Evolutionary conservation across 2,113 vertebrate genomes (phyloP).

Genomic region (Ptilorrhoa leucosticta): DNA sequence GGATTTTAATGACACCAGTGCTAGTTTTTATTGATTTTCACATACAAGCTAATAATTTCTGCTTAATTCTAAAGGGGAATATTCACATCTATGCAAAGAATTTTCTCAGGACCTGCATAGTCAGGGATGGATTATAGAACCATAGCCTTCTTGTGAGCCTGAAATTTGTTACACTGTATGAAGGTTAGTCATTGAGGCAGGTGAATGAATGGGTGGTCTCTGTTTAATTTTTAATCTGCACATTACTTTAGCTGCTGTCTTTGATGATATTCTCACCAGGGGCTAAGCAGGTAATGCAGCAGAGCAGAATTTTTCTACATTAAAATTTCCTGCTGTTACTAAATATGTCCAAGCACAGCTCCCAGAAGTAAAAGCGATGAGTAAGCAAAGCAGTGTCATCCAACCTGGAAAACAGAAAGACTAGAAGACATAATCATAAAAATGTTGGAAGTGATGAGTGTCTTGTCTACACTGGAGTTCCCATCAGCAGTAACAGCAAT

Average conservation of each 20-base stretch:
- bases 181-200: neutral
- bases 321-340: neutral
- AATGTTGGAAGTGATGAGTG: neutral
- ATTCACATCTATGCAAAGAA: neutral
- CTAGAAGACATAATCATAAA: neutral
- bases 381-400: neutral
- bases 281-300: neutral
- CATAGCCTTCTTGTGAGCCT: neutral
- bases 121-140: neutral
- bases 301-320: neutral
- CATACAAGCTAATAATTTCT: neutral
- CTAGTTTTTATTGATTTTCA: neutral
- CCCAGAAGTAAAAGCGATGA: conserved; percentile 2
- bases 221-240: neutral
- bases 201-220: neutral
- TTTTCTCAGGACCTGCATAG: neutral
- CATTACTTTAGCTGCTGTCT: neutral
- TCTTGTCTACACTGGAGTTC: neutral
- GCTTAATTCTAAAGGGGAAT: neutral
- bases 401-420: neutral
- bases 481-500: neutral
- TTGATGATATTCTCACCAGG: neutral
- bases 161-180: neutral
- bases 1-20: neutral
- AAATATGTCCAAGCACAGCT: neutral